These are phyloP conservation scores for Drosophila paranaensis DNA, from an alignment of 2,888 invertebrate species.

Conservation along the genomic window DNA sequence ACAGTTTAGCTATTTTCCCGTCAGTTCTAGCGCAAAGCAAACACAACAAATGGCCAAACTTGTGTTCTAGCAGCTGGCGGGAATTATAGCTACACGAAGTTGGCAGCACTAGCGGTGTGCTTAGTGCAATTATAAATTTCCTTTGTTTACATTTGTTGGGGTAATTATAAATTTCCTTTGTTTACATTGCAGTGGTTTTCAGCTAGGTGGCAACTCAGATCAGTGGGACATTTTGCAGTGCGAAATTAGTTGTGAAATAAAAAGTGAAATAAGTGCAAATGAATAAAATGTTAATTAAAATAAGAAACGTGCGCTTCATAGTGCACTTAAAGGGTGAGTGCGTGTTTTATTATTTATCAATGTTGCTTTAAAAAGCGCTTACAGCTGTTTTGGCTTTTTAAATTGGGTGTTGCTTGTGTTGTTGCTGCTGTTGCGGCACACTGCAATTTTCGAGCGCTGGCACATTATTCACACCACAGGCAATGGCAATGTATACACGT, in stretches of 20 bases:
- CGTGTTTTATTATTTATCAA: conserved; percentile 16
- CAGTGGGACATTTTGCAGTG: background rate
- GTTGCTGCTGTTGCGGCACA: conserved; percentile 21
- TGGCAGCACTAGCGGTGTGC: no score
- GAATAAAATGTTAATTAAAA: background rate
- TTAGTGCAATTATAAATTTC: background rate
- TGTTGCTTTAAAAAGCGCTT: conserved; percentile 20
- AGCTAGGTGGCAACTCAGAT: conserved; percentile 10
- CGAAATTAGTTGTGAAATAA: background rate
- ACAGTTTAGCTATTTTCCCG: no score
- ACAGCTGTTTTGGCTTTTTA: conserved; percentile 42
- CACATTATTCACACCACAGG: conserved; percentile 73
- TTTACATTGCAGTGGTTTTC: background rate
- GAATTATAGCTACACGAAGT: no score
- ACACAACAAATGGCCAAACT: no score
- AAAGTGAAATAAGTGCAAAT: background rate
- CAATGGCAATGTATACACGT: conserved; percentile 29
- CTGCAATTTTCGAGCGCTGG: conserved; percentile 57
- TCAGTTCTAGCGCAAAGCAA: no score
- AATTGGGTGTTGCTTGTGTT: conserved; percentile 47
- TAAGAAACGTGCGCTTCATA: background rate
- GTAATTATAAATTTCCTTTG: conserved; percentile 1
- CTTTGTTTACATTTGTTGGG: background rate
- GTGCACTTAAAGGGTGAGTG: conserved; percentile 21
- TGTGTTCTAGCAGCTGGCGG: no score